phyloP scores from a whole-genome alignment of 2,797 vertebrate genomes.

The Pogoniulus pusillus region DNA sequence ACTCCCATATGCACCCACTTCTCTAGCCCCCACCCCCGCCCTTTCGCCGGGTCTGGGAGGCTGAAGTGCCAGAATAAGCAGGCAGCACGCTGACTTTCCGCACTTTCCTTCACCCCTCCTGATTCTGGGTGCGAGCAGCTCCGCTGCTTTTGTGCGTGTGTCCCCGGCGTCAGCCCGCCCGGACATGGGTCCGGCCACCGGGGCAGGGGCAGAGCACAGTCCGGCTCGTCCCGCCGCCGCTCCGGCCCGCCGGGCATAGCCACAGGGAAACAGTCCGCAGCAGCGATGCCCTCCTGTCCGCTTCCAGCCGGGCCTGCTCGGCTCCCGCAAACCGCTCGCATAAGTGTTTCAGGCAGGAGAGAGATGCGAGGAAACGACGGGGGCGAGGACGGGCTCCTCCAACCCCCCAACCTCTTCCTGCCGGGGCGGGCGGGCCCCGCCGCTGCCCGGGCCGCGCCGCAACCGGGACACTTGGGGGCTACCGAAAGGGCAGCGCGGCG shows the following conservation, averaged over 20 bases:
- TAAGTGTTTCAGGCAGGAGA: conserved; percentile 6
- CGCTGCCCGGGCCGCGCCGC: not conserved
- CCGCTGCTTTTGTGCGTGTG: not conserved
- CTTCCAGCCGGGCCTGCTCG: conserved; percentile 56
- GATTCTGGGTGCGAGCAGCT: not conserved
- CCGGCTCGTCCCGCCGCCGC: conserved; percentile 32
- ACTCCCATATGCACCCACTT: not conserved
- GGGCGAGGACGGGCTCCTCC: not conserved
- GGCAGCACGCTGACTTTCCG: not conserved
- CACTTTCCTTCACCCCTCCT: not conserved
- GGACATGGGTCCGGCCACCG: not conserved
- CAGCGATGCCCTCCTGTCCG: not conserved
- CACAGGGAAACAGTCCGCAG: not conserved
- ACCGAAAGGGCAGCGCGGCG: not conserved
- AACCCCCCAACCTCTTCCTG: not conserved
- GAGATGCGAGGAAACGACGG: not conserved
- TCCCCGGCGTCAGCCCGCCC: not conserved
- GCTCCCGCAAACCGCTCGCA: conserved; percentile 41
- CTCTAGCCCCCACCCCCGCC: not conserved
- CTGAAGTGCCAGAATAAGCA: not conserved
- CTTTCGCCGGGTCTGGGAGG: not conserved
- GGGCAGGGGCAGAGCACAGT: not conserved
- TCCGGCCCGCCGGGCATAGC: conserved; percentile 19
- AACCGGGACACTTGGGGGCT: not conserved
- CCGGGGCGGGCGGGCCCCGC: not conserved